phyloP scores from a whole-genome alignment of 1,140 invertebrate species.

The Plodia interpunctella region DNA sequence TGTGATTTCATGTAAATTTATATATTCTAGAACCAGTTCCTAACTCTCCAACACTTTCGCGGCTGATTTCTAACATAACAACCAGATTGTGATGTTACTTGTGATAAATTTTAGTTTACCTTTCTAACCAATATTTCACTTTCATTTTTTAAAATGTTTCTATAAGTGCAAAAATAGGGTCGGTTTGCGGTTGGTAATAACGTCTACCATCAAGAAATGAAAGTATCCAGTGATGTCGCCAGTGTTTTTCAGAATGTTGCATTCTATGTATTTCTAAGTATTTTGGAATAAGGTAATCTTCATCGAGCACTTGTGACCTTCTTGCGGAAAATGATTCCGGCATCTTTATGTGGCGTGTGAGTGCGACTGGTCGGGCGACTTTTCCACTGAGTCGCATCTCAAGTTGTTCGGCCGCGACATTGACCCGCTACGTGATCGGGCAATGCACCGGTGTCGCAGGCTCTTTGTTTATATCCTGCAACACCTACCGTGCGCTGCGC shows the following conservation, averaged over 20 bases:
- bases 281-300: slow-evolving; percentile 22
- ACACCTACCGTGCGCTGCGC: slow-evolving; percentile 25
- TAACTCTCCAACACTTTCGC: slow-evolving; percentile 48
- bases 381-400: slow-evolving; percentile 54
- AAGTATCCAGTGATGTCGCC: neutral
- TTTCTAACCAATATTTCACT: slow-evolving; percentile 11
- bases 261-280: neutral
- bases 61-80: slow-evolving; percentile 42
- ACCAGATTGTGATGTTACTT: slow-evolving; percentile 22
- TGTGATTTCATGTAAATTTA: slow-evolving; percentile 44
- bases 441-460: slow-evolving; percentile 71
- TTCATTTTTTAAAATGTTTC: neutral
- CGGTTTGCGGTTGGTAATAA: neutral
- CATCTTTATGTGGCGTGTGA: slow-evolving; percentile 18
- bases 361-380: slow-evolving; percentile 51
- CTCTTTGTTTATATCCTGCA: slow-evolving; percentile 71
- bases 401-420: slow-evolving; percentile 66
- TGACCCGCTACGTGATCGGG: slow-evolving; percentile 67
- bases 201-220: neutral
- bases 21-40: slow-evolving; percentile 47
- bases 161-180: neutral
- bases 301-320: slow-evolving; percentile 47
- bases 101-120: slow-evolving; percentile 23
- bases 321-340: slow-evolving; percentile 51
- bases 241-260: neutral